Evolutionary conservation across 2,797 vertebrate species (phyloP), one percentile per base, ranked within the genome.

Genomic region (Eulemur coronatus): DNA sequence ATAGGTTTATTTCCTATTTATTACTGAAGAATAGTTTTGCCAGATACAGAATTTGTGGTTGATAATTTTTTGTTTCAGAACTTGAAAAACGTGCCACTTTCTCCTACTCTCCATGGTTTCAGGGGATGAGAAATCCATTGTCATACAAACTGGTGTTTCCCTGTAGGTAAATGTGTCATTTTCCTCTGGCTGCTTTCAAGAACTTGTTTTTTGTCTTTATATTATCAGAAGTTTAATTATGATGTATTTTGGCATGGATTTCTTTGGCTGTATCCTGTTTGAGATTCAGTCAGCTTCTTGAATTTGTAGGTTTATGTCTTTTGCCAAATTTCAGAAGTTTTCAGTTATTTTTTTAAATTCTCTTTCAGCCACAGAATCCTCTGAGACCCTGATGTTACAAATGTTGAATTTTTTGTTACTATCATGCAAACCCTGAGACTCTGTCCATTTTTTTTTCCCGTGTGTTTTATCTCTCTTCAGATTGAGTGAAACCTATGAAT

Each of bases 151-250:
- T 33, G 18, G 2, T 48, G 4, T 72, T 81, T 46, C 3, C 30
- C 12, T 24, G 2, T 38, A 18, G 24, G 24, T 84, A 57, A 57
- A 91, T 26, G 17, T 75, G 15, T 84, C 11, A 8, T 63, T 81
- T 87, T 81, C 80, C 33, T 84, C 52, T 59, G 52, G 35, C 48
- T 61, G 12, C 72, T 92, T 96, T 91, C 9, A 81, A 69, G 35
- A 41, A 59, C 73, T 88, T 65, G 14, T 84, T 81, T 52, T 43
- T 70, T 33, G 26, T 89, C 14, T 90, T 96, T 69, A 30, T 78
- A 30, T 84, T 97, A 90, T 61, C 46, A 43, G 55, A 90, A 97
- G 24, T 76, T 80, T 88, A 81, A 84, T 85, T 92, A 30, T 70
- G 35, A 46, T 90, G 30, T 91, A 24, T 70, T 65, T 78, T 89